Percentiles rank a stretch among this genome's conserved stretches.
phyloP scores from a whole-genome alignment of 2,888 invertebrate genomes.

The Ectemnius lituratus region DNA sequence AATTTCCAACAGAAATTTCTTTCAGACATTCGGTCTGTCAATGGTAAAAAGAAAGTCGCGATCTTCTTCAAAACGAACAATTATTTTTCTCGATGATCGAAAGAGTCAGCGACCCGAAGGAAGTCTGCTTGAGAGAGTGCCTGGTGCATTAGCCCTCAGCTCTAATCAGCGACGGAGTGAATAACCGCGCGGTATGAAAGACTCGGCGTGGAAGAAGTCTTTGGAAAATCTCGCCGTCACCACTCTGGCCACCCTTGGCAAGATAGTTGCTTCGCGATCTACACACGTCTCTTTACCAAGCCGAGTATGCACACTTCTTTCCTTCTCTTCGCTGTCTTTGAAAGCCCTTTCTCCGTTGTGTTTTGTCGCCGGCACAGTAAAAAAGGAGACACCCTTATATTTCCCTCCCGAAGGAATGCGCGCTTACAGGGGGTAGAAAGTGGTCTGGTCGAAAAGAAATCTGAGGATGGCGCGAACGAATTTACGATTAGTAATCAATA shows the following conservation, averaged over 20 bases:
- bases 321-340: background rate
- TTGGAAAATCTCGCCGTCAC: background rate
- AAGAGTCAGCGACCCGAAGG: slow-evolving; percentile 13
- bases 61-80: background rate
- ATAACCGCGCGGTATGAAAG: slow-evolving; percentile 2
- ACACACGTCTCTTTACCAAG: background rate
- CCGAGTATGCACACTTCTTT: background rate
- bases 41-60: slow-evolving; percentile 28
- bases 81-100: too few relatives aligned
- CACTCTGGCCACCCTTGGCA: background rate
- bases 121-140: background rate
- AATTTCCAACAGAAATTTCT: slow-evolving; percentile 43
- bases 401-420: background rate
- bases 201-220: background rate
- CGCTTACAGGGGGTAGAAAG: background rate
- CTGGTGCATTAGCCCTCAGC: background rate
- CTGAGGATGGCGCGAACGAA: background rate
- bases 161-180: background rate
- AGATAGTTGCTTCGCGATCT: background rate
- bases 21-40: slow-evolving; percentile 36
- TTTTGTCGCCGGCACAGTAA: background rate
- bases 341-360: background rate
- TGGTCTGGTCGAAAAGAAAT: background rate
- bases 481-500: background rate
- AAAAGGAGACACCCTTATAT: background rate